A percentile compares a stretch with the other conserved stretches of the same genome.
phyloP scores from a whole-genome alignment of 2,113 vertebrate genomes.

The Channa maculata region DNA sequence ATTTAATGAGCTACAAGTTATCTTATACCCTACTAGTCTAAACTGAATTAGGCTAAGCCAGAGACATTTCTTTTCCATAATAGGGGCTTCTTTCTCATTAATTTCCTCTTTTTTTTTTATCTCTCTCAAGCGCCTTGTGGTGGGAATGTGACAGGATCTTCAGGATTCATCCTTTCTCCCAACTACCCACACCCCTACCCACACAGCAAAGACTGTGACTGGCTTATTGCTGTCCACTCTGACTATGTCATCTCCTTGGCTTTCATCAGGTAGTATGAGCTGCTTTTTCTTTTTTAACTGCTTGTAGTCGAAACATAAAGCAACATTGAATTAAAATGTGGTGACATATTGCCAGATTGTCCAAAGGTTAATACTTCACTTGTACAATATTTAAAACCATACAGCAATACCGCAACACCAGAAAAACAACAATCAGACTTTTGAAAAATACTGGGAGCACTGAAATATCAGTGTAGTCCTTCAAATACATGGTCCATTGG shows the following conservation, averaged over 20 bases:
- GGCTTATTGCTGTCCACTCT: slow-evolving; percentile 93
- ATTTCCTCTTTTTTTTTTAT: slow-evolving; percentile 1
- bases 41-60: slow-evolving; percentile 9
- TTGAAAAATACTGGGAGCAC: not conserved
- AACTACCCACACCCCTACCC: slow-evolving; percentile 98
- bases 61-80: slow-evolving; percentile 6
- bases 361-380: no score
- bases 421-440: no score
- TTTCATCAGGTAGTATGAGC: slow-evolving; percentile 93
- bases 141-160: slow-evolving; percentile 96
- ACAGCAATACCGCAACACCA: no score
- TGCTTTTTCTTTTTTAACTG: not conserved
- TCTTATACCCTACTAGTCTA: not conserved
- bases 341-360: not conserved
- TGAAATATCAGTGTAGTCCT: slow-evolving; percentile 4
- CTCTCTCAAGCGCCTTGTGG: slow-evolving; percentile 92
- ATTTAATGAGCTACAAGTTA: slow-evolving; percentile 35
- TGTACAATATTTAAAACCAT: no score
- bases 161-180: slow-evolving; percentile 97
- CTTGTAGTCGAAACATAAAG: not conserved
- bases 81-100: slow-evolving; percentile 12
- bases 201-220: slow-evolving; percentile 98
- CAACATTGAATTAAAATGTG: not conserved
- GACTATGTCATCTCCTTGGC: slow-evolving; percentile 98
- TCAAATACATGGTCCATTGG: slow-evolving; percentile 35